Base-by-base conservation (phyloP, 2,888 invertebrate species). In the Melanophora roralis region DNA sequence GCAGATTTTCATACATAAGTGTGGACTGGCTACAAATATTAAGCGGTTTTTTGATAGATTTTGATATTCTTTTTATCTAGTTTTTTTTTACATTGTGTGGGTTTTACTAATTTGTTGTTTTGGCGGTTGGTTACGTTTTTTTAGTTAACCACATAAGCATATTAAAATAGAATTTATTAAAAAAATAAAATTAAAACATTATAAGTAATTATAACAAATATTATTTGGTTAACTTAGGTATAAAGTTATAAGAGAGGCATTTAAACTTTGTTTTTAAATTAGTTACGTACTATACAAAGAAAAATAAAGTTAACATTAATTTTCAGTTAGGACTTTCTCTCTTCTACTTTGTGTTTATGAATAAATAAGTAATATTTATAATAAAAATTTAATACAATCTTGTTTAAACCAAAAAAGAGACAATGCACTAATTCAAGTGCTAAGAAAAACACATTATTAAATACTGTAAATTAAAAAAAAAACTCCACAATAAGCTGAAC, bases 401-500 rank as follows among this genome's bases (percentile, higher is more conserved):
- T 74, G 69, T 23, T 78, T 49, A 73, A 78, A 53, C 68, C 74
- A 75, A 76, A 73, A 64, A 71, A 72, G 74, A 64, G 43, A 62
- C 79, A 53, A 72, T 79, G 68, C 81, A 78, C 74, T 65, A 65
- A 78, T 78, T 75, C 71, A 53, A 73, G 65, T 79, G 47, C 65
- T 59, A 69, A 72, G 65, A 76, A 78, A 45, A 38, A 32, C 16
- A 34, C 38, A 47, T 43, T 65, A 36, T 49, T 67, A 67, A 74
- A 69, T 40, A 27, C 34, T 36, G 40, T 47, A 19, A 43, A 40
- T 16, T n/a, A 43, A 21, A 19, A 59, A 60, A 79, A 68, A 69
- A 76, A 60, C 40, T 55, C 67, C 51, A 79, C 76, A 81, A 59
- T 69, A 53, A 77, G 55, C 73, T 53, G 59, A 77, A 81, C 77